Evolutionary conservation across 2,113 vertebrate genomes (phyloP).

Genomic region (Fregata magnificens): DNA sequence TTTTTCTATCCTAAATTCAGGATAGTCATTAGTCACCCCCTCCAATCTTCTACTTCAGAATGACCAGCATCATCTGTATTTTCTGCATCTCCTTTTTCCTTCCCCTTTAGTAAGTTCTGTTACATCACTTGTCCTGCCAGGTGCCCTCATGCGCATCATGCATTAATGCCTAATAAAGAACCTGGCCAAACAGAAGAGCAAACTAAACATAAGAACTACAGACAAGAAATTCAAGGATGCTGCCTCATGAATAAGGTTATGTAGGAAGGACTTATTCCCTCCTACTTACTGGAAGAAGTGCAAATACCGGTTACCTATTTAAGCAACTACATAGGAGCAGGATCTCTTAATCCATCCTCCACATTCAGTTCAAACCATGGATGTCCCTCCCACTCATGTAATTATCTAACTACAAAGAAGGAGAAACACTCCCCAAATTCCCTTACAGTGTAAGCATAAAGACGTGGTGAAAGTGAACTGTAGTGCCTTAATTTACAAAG

Average conservation of each 20-base stretch:
- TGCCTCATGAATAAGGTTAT: neutral
- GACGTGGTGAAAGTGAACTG: neutral
- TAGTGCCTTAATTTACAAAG: neutral
- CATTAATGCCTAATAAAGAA: neutral
- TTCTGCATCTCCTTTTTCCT: neutral
- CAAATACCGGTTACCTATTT: neutral
- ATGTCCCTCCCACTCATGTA: neutral
- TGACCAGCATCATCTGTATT: neutral
- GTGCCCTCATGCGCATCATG: neutral
- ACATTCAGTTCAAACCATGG: neutral
- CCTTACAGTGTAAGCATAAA: neutral
- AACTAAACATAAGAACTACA: neutral
- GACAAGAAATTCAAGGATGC: neutral
- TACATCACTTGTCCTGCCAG: neutral
- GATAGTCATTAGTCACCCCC: neutral
- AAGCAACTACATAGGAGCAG: neutral
- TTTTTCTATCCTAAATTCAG: neutral
- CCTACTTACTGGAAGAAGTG: neutral
- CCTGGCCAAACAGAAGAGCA: neutral
- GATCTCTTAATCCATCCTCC: neutral
- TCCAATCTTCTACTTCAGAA: neutral
- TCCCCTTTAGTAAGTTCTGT: neutral
- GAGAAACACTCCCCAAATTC: neutral
- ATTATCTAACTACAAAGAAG: neutral
- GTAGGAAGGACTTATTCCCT: neutral